phyloP scores from a whole-genome alignment of 1,140 invertebrate genomes.

The Bombus difficillimus region DNA sequence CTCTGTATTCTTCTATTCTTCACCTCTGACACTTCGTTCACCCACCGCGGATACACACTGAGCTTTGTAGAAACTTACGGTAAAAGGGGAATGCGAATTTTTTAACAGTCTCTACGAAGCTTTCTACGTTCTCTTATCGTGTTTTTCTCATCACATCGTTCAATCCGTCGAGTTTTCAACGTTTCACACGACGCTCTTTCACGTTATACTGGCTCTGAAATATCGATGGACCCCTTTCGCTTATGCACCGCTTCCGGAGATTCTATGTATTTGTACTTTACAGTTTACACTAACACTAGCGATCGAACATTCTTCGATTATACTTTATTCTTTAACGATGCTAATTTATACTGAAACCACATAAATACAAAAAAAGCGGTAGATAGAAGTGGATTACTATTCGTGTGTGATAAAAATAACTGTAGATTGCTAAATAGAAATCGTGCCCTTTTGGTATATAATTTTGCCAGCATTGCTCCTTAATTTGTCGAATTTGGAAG shows the following conservation, averaged over 20 bases:
- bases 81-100: slow-evolving; percentile 27
- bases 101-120: slow-evolving; percentile 27
- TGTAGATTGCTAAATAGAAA: background rate
- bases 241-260: background rate
- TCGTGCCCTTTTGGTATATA: background rate
- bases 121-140: background rate
- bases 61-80: slow-evolving; percentile 7
- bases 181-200: background rate
- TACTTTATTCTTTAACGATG: background rate
- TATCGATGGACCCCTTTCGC: background rate
- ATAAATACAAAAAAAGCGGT: background rate
- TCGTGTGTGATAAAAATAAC: background rate
- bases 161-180: background rate
- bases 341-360: background rate
- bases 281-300: background rate
- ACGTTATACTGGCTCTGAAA: background rate
- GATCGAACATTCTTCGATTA: background rate
- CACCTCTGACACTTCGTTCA: background rate
- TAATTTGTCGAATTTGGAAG: background rate
- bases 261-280: slow-evolving; percentile 39
- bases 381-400: background rate
- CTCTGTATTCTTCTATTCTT: background rate
- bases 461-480: slow-evolving; percentile 1
- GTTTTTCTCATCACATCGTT: background rate
- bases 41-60: background rate